Conservation (phyloP, 2,797 vertebrate genomes). For the Myotis findleyi region DNA sequence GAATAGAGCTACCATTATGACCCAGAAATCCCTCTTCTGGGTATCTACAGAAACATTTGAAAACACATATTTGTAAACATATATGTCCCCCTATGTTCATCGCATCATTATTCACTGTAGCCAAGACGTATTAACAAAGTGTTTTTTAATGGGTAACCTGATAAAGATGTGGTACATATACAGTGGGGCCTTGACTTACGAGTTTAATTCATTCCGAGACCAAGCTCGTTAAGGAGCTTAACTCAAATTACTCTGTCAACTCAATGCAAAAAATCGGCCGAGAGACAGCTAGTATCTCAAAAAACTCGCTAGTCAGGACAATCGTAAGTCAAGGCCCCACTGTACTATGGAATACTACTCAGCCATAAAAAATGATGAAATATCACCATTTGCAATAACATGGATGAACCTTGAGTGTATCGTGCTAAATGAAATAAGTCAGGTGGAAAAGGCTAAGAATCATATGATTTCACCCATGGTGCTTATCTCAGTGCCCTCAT, state of each 20-base stretch:
- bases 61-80: background rate
- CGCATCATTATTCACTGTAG: background rate
- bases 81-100: background rate
- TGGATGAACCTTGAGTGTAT: background rate
- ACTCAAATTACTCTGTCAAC: too few relatives aligned
- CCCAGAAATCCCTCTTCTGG: background rate
- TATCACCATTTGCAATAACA: background rate
- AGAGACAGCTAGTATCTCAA: too few relatives aligned
- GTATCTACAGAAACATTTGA: background rate
- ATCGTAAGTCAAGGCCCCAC: too few relatives aligned
- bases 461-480: background rate
- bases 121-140: background rate
- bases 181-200: too few relatives aligned
- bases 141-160: background rate
- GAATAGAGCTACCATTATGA: background rate
- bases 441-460: background rate
- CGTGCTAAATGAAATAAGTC: background rate
- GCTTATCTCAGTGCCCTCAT: background rate
- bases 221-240: too few relatives aligned
- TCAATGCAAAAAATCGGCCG: too few relatives aligned
- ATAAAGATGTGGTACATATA: background rate
- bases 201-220: too few relatives aligned
- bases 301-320: too few relatives aligned
- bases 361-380: background rate
- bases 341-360: background rate